Percentiles rank a stretch among this genome's conserved stretches.
Evolutionary conservation across 1,140 invertebrate genomes (phyloP).

Genomic region (Polypedilum pembai): DNA sequence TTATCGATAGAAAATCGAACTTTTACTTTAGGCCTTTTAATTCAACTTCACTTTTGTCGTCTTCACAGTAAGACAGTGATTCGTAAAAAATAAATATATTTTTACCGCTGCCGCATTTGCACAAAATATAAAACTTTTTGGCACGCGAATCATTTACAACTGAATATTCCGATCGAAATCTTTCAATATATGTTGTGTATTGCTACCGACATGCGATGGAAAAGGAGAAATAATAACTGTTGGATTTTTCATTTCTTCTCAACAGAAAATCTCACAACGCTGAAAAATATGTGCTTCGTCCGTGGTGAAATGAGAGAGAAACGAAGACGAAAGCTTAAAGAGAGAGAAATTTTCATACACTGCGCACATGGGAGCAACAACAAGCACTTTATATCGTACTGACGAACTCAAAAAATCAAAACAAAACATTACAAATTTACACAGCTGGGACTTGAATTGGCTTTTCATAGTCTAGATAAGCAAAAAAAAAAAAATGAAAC

Average conservation of each 20-base stretch:
- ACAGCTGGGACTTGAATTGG: background rate
- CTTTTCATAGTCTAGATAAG: no score
- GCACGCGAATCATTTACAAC: slow-evolving; percentile 24
- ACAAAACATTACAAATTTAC: slow-evolving; percentile 13
- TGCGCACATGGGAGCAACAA: background rate
- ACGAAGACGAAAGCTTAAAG: background rate
- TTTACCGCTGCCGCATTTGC: slow-evolving; percentile 9
- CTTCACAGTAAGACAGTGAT: background rate
- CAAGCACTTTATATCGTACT: background rate
- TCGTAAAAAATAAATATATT: background rate
- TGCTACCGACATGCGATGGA: no score
- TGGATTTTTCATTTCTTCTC: background rate
- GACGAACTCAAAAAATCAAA: background rate
- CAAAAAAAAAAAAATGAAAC: no score
- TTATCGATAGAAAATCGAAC: background rate
- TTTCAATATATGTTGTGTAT: no score
- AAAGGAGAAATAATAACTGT: no score
- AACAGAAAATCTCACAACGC: background rate
- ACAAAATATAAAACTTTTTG: slow-evolving; percentile 17
- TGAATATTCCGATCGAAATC: background rate
- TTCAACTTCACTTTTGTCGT: background rate
- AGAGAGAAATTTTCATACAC: background rate
- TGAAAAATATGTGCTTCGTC: background rate
- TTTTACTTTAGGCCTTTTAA: background rate
- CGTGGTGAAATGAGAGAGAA: slow-evolving; percentile 3